phyloP scores from a whole-genome alignment of 2,888 invertebrate species.

The Strigamia crassipes region DNA sequence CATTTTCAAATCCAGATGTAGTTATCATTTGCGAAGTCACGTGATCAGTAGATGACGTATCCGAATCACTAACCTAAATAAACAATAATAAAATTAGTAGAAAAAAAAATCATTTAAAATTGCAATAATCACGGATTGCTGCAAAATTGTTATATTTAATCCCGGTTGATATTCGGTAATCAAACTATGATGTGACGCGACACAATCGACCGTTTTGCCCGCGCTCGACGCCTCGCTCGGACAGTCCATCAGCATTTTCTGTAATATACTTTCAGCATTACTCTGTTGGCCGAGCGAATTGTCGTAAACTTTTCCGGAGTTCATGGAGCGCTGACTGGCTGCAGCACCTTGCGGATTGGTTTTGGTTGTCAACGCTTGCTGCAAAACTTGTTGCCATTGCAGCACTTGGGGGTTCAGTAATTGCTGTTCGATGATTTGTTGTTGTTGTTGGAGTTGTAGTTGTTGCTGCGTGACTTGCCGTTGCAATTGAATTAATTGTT shows the following conservation, averaged over 20 bases:
- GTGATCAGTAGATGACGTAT: background rate
- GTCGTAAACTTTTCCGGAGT: background rate
- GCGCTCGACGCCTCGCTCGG: background rate
- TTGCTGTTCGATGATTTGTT: constrained; percentile 45
- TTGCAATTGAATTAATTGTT: constrained; percentile 43
- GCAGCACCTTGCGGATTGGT: background rate
- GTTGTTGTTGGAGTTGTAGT: constrained; percentile 37
- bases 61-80: background rate
- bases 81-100: background rate
- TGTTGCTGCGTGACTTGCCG: constrained; percentile 43
- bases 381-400: background rate
- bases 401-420: background rate
- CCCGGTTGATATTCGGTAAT: background rate
- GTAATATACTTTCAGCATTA: background rate
- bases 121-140: background rate
- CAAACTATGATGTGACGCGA: background rate
- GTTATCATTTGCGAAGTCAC: background rate
- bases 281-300: background rate
- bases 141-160: constrained; percentile 2
- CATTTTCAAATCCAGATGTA: background rate
- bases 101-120: background rate
- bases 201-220: background rate
- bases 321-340: background rate
- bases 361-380: background rate
- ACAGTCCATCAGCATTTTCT: background rate